These are phyloP conservation scores for Melikaiella ostensackeni DNA, from an alignment of 2,888 invertebrate species.

Conservation along the genomic window DNA sequence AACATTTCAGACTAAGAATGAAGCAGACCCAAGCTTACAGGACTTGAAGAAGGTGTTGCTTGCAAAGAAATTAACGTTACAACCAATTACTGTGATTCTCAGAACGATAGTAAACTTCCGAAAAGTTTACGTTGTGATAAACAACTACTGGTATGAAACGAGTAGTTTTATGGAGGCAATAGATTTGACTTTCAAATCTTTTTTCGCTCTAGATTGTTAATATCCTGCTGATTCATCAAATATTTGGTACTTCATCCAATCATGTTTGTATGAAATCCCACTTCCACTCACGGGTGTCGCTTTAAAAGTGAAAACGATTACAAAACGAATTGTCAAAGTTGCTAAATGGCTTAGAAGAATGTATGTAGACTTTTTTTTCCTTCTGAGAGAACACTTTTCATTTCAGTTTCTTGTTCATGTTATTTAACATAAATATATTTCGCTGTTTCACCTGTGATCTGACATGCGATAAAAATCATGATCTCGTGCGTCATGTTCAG, in stretches of 20 bases:
- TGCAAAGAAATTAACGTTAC: constrained; percentile 1
- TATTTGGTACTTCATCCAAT: constrained; percentile 7
- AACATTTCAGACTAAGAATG: constrained; percentile 23
- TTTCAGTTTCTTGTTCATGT: too few relatives aligned
- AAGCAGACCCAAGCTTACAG: not conserved
- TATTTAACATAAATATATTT: too few relatives aligned
- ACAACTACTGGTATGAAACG: not conserved
- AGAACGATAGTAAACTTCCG: not conserved
- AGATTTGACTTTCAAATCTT: not conserved
- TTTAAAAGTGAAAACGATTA: not conserved
- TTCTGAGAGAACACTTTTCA: too few relatives aligned
- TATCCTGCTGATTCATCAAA: not conserved
- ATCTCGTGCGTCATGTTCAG: not conserved
- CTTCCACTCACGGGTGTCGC: not conserved
- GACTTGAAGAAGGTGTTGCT: not conserved
- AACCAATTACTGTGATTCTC: not conserved
- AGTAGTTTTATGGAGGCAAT: not conserved
- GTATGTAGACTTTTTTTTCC: too few relatives aligned
- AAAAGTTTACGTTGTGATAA: constrained; percentile 4
- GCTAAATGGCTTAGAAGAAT: too few relatives aligned
- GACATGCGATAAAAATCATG: not conserved
- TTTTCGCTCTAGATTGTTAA: not conserved
- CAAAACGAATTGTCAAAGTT: not conserved
- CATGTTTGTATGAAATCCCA: not conserved
- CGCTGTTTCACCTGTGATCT: not conserved